These are phyloP conservation scores for Papilio aristodemus DNA, from an alignment of 1,140 invertebrate species.

Conservation along the genomic window DNA sequence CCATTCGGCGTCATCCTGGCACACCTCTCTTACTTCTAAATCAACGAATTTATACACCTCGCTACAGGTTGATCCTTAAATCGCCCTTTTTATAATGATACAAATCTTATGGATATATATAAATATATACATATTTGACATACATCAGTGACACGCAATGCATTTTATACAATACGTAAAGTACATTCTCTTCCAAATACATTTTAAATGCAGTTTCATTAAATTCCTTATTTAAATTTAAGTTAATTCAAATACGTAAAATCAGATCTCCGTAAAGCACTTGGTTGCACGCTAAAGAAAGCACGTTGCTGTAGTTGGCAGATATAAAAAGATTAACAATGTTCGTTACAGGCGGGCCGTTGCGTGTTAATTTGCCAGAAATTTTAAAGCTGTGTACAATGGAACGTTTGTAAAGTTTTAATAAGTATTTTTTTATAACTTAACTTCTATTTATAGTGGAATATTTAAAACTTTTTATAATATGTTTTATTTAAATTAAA, in stretches of 20 bases:
- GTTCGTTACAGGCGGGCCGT: not conserved
- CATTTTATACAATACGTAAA: not conserved
- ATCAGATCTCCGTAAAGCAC: slow-evolving; percentile 2
- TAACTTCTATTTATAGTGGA: no score
- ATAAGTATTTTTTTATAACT: no score
- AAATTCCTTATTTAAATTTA: not conserved
- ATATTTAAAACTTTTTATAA: not conserved
- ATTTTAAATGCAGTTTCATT: slow-evolving; percentile 4
- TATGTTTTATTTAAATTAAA: not conserved
- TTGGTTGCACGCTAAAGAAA: slow-evolving; percentile 9
- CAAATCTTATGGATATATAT: no score
- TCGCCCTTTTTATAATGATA: no score
- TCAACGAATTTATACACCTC: no score
- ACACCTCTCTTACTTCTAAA: no score
- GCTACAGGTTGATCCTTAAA: no score
- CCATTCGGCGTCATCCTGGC: no score
- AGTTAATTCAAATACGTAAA: slow-evolving; percentile 15
- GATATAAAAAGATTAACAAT: slow-evolving; percentile 23
- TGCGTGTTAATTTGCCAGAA: slow-evolving; percentile 20
- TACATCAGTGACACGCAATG: no score
- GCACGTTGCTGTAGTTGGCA: slow-evolving; percentile 5
- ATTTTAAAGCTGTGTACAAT: slow-evolving; percentile 15
- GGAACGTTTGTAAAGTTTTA: not conserved
- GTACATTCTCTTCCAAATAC: no score
- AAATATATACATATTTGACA: no score